A percentile compares a stretch with the other conserved stretches of the same genome.
phyloP scores from a whole-genome alignment of 2,113 vertebrate species.

The Neotoma lepida region DNA sequence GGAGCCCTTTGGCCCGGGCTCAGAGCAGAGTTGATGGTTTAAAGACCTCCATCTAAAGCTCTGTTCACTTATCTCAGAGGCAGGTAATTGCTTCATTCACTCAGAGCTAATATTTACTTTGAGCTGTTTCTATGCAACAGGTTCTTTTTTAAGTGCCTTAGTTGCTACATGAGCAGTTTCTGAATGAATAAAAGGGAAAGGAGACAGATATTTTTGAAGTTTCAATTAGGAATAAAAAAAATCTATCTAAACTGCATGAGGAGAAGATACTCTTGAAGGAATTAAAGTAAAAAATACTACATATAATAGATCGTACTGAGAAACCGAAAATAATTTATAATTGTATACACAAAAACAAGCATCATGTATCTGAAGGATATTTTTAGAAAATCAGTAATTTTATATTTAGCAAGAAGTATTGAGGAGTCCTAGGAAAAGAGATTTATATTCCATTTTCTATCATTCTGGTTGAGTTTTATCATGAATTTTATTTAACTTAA shows the following conservation, averaged over 20 bases:
- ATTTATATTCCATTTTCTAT: slow-evolving; percentile 34
- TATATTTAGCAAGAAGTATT: not conserved
- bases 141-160: not conserved
- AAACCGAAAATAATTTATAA: not conserved
- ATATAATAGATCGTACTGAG: not conserved
- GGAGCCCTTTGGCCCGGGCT: not conserved
- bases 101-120: slow-evolving; percentile 43
- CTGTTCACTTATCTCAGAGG: not conserved
- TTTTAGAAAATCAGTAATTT: not conserved
- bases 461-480: slow-evolving; percentile 36
- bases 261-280: not conserved
- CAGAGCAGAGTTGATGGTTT: slow-evolving; percentile 7
- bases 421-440: not conserved
- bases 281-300: slow-evolving; percentile 32
- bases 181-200: slow-evolving; percentile 42
- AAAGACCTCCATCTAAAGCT: not conserved
- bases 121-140: slow-evolving; percentile 14
- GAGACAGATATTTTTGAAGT: not conserved
- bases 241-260: not conserved
- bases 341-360: not conserved
- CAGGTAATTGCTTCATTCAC: not conserved
- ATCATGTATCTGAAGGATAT: not conserved
- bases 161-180: slow-evolving; percentile 1
- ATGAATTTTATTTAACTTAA: slow-evolving; percentile 1
- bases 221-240: not conserved